These are phyloP conservation scores for Coluber constrictor DNA, from an alignment of 2,797 vertebrate genomes.

Conservation along the genomic window DNA sequence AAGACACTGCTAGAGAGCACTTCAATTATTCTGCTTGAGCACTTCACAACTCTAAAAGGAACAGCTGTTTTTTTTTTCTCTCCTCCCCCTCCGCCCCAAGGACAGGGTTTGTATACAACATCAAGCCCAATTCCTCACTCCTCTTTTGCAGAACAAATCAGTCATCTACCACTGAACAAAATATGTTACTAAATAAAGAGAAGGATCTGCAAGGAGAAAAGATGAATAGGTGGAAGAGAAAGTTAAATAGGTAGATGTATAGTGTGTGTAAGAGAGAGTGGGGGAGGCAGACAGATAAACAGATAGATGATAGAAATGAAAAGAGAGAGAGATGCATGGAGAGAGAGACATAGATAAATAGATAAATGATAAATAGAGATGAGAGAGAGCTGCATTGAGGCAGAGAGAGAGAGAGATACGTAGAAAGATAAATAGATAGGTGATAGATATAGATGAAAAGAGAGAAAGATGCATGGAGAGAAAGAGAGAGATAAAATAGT, in stretches of 20 bases:
- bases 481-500: not conserved
- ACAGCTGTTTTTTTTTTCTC: not conserved
- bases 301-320: not conserved
- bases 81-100: no score
- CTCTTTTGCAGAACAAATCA: constrained; percentile 23
- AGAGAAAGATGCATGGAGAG: not conserved
- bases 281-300: no score
- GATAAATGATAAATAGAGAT: not conserved
- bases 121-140: not conserved
- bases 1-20: not conserved
- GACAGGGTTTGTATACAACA: not conserved
- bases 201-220: not conserved
- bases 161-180: constrained; percentile 27
- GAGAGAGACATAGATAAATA: not conserved
- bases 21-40: constrained; percentile 14
- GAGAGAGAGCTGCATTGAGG: not conserved
- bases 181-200: constrained; percentile 3
- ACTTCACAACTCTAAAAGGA: not conserved
- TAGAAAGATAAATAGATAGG: not conserved
- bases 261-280: not conserved
- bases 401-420: no score
- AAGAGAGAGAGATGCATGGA: not conserved
- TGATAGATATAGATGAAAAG: not conserved
- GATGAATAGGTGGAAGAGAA: not conserved
- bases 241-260: not conserved